These are phyloP conservation scores for Xanthostigma xanthostigma DNA, from an alignment of 2,888 invertebrate species.

Conservation along the genomic window DNA sequence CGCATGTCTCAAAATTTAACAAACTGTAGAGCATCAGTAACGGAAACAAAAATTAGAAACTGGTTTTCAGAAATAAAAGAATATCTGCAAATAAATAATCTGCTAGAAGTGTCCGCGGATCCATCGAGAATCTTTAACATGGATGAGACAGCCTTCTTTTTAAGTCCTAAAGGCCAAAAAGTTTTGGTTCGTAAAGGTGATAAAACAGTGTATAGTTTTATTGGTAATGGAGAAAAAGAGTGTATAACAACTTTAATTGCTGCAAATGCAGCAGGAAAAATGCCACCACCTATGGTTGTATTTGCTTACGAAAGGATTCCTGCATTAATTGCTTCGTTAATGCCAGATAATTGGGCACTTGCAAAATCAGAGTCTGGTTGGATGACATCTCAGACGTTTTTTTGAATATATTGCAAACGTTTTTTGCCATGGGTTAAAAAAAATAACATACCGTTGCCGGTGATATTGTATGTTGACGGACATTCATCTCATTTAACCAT, in stretches of 20 bases:
- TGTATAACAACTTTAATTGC: conserved; percentile 17
- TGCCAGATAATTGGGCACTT: conserved; percentile 22
- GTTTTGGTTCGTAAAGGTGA: conserved; percentile 21
- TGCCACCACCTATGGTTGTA: conserved; percentile 14
- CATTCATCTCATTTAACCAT: conserved; percentile 24
- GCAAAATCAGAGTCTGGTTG: conserved; percentile 26
- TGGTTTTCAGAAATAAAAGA: conserved; percentile 19
- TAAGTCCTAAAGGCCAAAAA: conserved; percentile 20
- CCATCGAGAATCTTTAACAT: conserved; percentile 20
- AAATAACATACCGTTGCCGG: conserved; percentile 20
- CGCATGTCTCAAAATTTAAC: conserved; percentile 18
- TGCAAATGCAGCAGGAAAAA: conserved; percentile 15
- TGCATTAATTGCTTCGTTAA: conserved; percentile 12
- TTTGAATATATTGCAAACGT: conserved; percentile 24
- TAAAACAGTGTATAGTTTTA: conserved; percentile 16
- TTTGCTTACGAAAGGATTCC: conserved; percentile 20
- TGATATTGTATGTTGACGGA: conserved; percentile 25
- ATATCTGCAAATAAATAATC: conserved; percentile 16
- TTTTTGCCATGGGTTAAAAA: conserved; percentile 22
- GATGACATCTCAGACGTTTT: conserved; percentile 27
- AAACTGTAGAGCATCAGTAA: conserved; percentile 15
- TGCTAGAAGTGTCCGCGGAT: conserved; percentile 15
- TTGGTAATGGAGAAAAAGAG: conserved; percentile 19
- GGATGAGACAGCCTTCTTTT: conserved; percentile 24
- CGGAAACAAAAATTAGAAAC: conserved; percentile 16